Base-by-base conservation (phyloP, 2,797 vertebrate species). In the Lagodon rhomboides region DNA sequence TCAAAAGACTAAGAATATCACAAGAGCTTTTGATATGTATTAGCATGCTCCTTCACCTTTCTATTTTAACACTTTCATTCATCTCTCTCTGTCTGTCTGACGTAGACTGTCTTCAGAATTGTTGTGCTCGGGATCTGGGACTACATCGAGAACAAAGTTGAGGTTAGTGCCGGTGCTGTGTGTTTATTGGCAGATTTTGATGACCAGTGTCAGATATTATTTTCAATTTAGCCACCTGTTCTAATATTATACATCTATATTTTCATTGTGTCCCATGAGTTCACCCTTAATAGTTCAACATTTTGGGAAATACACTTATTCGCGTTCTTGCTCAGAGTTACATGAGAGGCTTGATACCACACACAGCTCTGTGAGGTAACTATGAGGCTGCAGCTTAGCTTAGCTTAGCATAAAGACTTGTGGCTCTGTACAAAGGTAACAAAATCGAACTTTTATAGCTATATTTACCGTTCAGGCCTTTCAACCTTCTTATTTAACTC, bases 91-190 rank as follows among this genome's bases (percentile, higher is more conserved):
- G 11, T 44, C 74, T 77, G 41, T 86, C 63, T 87, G 27, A 74
- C 34, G 90, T 91, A 99, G 98, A 99, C 98, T 75, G 87, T 99
- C 84, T 96, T 99, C 90, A 97, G 98, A 91, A 99, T 99, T 75
- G 95, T 99, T 78, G 97, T 99, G 70, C 97, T 99, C 46, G 98
- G 98, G 68, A 97, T 99, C 94, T 99, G 98, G 98, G 98, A 99
- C 95, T 99, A 99, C 93, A 99, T 99, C 70, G 98, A 99, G 93
- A 99, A 99, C 95, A 99, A 99, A 96, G 96, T 99, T 81, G 98
- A 99, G 97, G 98, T 99, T 91, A 92, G 86, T 89, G 68, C 54
- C 78, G 6, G 22, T 75, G 23, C 78, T 64, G 54, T 66, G 5
- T 53, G 15, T 63, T 66, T 43, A 25, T 17, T 23, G 4, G 23